phyloP scores from a whole-genome alignment of 2,113 vertebrate genomes.

The Leucopsar rothschildi region DNA sequence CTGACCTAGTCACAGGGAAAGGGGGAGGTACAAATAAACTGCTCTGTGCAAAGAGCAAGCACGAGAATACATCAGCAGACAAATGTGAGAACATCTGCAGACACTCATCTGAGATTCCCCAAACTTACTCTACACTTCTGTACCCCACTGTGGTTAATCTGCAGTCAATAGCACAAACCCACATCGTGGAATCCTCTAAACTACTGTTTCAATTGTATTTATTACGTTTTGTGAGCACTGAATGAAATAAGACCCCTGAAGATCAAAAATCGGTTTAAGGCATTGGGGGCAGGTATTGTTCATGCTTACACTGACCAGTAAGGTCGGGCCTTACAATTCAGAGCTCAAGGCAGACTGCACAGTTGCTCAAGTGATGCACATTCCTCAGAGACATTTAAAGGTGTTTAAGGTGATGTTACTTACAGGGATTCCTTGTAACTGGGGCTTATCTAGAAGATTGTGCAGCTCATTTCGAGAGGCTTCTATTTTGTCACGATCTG shows the following conservation, averaged over 20 bases:
- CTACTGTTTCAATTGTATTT: background rate
- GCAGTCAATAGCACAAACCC: background rate
- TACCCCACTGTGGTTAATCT: background rate
- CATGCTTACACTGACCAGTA: background rate
- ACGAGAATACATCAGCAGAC: background rate
- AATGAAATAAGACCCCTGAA: background rate
- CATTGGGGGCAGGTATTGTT: background rate
- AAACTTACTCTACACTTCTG: background rate
- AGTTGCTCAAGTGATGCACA: background rate
- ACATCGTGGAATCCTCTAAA: background rate
- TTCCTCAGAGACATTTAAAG: background rate
- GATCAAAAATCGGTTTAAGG: background rate
- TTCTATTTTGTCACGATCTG: conserved; percentile 96
- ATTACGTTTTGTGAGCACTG: background rate
- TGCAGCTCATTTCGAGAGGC: conserved; percentile 97
- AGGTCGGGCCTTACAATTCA: background rate
- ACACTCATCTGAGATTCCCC: background rate
- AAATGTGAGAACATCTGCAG: background rate
- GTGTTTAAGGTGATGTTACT: conserved; percentile 54
- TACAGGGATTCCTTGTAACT: conserved; percentile 98
- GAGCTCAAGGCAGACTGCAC: background rate
- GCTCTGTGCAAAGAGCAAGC: background rate
- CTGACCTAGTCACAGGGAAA: background rate
- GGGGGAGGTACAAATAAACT: background rate
- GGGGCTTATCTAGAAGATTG: conserved; percentile 97